Evolutionary conservation across 2,888 invertebrate genomes (phyloP).

Genomic region (Molorchus minor): DNA sequence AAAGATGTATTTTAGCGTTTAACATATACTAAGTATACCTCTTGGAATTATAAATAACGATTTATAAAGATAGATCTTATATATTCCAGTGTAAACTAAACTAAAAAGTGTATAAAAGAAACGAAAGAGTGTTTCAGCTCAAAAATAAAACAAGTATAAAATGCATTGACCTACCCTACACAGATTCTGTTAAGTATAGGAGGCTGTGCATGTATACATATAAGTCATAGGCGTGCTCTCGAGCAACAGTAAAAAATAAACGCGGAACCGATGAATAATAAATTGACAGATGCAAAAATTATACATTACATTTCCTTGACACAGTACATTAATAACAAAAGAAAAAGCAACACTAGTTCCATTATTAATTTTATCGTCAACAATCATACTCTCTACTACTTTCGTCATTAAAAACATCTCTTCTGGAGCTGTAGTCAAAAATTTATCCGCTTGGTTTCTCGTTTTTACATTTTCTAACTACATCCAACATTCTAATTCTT

Average conservation of each 20-base stretch:
- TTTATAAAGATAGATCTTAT: slow-evolving; percentile 54
- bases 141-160: slow-evolving; percentile 63
- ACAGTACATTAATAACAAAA: no score
- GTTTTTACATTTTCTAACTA: no score
- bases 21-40: slow-evolving; percentile 25
- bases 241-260: slow-evolving; percentile 5
- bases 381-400: no score
- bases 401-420: no score
- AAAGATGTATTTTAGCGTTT: slow-evolving; percentile 13
- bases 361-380: no score
- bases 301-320: no score
- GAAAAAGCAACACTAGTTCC: no score
- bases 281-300: no score
- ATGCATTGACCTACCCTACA: slow-evolving; percentile 65
- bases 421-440: no score
- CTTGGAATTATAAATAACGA: slow-evolving; percentile 54
- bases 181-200: slow-evolving; percentile 63
- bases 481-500: no score
- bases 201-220: slow-evolving; percentile 62
- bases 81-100: slow-evolving; percentile 51
- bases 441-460: no score
- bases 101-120: slow-evolving; percentile 60
- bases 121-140: slow-evolving; percentile 59
- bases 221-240: slow-evolving; percentile 54
- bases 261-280: not conserved